These are phyloP conservation scores for Lycocerus yunnanus DNA, from an alignment of 2,888 invertebrate genomes.

Conservation along the genomic window DNA sequence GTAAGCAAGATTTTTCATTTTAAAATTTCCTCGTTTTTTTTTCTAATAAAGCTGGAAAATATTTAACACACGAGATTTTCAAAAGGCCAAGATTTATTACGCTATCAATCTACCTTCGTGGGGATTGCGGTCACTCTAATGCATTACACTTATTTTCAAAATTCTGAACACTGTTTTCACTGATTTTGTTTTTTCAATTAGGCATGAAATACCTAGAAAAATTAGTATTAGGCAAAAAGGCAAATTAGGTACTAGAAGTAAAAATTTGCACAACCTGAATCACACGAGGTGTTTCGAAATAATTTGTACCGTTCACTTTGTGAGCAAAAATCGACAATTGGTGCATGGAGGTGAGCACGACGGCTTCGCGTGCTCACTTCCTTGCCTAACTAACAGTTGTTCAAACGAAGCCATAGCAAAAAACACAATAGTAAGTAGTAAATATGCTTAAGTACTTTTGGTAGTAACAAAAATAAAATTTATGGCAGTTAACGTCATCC, in stretches of 20 bases:
- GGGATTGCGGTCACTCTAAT: neutral
- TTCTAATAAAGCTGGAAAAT: neutral
- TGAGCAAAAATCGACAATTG: neutral
- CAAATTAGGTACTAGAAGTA: neutral
- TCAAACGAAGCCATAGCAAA: neutral
- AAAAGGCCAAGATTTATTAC: neutral
- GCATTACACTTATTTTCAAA: neutral
- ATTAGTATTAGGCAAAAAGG: neutral
- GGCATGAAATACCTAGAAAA: neutral
- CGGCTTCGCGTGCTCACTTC: neutral
- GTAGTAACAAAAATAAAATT: neutral
- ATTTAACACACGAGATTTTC: neutral
- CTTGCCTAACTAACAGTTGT: neutral
- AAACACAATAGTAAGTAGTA: neutral
- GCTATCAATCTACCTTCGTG: neutral
- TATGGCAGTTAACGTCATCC: constrained; percentile 10
- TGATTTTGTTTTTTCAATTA: neutral
- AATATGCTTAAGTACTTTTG: neutral
- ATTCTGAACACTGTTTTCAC: neutral
- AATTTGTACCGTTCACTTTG: neutral
- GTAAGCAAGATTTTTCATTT: neutral
- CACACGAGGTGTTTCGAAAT: neutral
- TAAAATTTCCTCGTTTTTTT: neutral
- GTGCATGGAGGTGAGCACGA: neutral
- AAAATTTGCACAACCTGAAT: neutral